Conservation (phyloP, 2,888 invertebrate genomes). For the Osedax frankpressi region DNA sequence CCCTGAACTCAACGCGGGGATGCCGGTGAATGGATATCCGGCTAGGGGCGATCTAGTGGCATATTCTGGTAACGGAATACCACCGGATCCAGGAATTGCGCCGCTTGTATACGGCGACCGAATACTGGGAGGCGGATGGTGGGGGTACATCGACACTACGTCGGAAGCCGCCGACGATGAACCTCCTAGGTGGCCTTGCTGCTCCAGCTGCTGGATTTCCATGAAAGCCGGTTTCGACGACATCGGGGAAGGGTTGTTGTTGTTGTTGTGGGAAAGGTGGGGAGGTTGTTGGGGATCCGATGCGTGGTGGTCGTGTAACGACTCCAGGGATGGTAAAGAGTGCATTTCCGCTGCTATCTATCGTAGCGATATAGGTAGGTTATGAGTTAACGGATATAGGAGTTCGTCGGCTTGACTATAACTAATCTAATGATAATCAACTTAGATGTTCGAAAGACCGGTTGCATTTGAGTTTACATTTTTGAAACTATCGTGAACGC, state of each 20-base stretch:
- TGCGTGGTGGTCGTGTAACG: background rate
- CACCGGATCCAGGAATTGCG: background rate
- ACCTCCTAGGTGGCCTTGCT: background rate
- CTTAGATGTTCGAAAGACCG: no score
- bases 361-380: no score
- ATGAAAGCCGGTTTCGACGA: background rate
- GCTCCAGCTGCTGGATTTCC: background rate
- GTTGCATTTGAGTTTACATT: no score
- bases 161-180: background rate
- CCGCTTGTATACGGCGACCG: background rate
- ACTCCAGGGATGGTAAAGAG: background rate
- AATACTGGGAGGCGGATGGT: background rate
- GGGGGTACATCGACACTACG: background rate
- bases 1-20: background rate
- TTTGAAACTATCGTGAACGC: no score
- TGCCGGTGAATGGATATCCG: background rate
- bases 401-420: no score
- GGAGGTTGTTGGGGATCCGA: background rate
- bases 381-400: no score
- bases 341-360: background rate
- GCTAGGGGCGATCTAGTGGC: background rate
- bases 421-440: no score
- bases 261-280: background rate
- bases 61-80: background rate
- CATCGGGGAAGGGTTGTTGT: background rate